These are phyloP conservation scores for Poliocrania exsul DNA, from an alignment of 2,797 vertebrate species.

Conservation along the genomic window DNA sequence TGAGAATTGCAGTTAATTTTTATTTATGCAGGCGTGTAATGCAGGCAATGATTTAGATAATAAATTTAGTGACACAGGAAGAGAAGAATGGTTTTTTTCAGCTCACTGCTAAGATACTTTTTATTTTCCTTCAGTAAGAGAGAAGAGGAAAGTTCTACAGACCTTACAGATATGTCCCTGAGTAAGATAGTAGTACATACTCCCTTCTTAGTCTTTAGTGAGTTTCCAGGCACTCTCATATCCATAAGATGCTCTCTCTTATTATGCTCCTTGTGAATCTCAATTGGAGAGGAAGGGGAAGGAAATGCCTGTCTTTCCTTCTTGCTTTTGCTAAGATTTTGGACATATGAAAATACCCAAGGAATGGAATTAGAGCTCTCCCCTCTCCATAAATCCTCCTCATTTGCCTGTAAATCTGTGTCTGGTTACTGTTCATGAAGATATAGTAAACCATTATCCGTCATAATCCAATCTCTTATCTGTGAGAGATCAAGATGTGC, in stretches of 20 bases:
- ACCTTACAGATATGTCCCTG: neutral
- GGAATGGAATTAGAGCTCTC: neutral
- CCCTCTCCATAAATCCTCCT: neutral
- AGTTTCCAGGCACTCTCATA: neutral
- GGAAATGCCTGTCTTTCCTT: neutral
- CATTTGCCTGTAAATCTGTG: neutral
- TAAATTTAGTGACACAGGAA: neutral
- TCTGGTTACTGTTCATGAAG: slow-evolving; percentile 1
- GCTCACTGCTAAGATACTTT: neutral
- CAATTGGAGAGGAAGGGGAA: neutral
- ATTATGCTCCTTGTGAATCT: neutral
- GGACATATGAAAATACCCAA: neutral
- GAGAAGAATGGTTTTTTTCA: neutral
- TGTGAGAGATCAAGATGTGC: neutral
- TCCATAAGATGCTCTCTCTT: neutral
- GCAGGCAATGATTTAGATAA: neutral
- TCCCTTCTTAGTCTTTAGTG: neutral
- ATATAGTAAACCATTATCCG: slow-evolving; percentile 1
- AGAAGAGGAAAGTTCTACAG: neutral
- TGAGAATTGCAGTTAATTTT: slow-evolving; percentile 8
- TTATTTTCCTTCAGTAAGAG: neutral
- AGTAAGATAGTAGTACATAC: neutral
- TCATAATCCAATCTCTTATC: neutral
- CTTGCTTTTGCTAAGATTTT: neutral
- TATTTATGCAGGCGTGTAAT: neutral